Conservation (phyloP, 2,113 vertebrate species). For the Peromyscus leucopus region DNA sequence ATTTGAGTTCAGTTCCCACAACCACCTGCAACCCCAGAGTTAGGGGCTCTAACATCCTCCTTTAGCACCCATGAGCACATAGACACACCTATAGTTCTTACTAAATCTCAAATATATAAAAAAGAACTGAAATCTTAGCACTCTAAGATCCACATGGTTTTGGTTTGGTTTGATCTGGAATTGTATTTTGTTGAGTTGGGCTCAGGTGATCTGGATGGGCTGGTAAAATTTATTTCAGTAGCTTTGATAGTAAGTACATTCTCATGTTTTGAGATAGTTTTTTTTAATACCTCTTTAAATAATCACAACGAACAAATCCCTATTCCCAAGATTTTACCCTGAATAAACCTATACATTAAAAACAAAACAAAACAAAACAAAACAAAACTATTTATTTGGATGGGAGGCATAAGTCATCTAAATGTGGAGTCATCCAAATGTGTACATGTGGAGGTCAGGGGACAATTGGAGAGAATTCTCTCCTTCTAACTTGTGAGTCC, state of each 20-base stretch:
- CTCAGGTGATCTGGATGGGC: fast-evolving
- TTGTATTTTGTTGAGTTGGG: neutral
- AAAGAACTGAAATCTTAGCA: neutral
- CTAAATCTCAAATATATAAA: neutral
- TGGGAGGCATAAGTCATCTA: neutral
- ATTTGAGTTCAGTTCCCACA: neutral
- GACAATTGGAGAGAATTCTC: no score
- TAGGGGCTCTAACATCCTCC: neutral
- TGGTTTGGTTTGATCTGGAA: neutral
- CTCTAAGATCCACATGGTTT: neutral
- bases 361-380: neutral
- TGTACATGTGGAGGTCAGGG: no score
- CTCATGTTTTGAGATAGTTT: neutral
- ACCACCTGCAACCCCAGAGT: neutral
- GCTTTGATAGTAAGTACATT: neutral
- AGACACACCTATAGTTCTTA: neutral
- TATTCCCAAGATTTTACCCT: neutral
- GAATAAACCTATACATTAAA: neutral
- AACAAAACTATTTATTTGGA: no score
- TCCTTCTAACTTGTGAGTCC: neutral
- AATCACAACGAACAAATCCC: neutral
- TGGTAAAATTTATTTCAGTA: neutral
- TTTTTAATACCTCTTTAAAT: neutral
- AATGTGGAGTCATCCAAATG: neutral
- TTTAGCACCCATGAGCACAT: neutral